Conservation (phyloP, 2,888 invertebrate species). For the Abrostola tripartita region DNA sequence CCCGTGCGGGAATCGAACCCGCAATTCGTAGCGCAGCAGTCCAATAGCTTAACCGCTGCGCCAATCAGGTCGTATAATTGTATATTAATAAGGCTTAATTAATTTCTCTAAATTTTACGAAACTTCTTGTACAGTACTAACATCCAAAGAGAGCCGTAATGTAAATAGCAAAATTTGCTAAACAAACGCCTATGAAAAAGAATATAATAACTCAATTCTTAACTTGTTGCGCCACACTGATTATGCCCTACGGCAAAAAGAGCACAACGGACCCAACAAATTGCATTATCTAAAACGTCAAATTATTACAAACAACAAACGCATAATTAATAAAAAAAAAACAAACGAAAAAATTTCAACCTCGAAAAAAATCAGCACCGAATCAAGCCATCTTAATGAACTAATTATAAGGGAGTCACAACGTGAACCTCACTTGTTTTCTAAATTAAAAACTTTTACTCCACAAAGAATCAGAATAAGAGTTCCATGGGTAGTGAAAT, state of each 20-base stretch:
- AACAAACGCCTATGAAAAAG: not conserved
- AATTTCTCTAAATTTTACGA: too few species aligned
- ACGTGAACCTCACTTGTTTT: conserved; percentile 19
- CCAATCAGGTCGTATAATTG: too few species aligned
- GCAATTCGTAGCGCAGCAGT: too few species aligned
- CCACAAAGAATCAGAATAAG: conserved; percentile 43
- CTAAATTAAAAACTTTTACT: conserved; percentile 43
- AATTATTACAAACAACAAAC: conserved; percentile 5
- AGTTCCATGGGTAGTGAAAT: conserved; percentile 52
- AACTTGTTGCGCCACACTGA: not conserved
- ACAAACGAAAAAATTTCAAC: conserved; percentile 2
- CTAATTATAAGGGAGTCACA: conserved; percentile 25
- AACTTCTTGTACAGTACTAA: too few species aligned
- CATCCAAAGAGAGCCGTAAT: too few species aligned
- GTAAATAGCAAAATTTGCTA: too few species aligned
- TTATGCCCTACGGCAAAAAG: conserved; percentile 1
- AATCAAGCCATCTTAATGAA: conserved; percentile 21
- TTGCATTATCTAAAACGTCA: conserved; percentile 8
- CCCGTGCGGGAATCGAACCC: too few species aligned
- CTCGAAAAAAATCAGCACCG: conserved; percentile 7
- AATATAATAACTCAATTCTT: not conserved
- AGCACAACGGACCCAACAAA: conserved; percentile 4
- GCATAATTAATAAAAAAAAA: not conserved
- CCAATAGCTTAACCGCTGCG: too few species aligned
- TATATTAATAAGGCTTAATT: too few species aligned